These are phyloP conservation scores for Jaculus jaculus DNA, from an alignment of 2,113 vertebrate genomes.

Conservation along the genomic window DNA sequence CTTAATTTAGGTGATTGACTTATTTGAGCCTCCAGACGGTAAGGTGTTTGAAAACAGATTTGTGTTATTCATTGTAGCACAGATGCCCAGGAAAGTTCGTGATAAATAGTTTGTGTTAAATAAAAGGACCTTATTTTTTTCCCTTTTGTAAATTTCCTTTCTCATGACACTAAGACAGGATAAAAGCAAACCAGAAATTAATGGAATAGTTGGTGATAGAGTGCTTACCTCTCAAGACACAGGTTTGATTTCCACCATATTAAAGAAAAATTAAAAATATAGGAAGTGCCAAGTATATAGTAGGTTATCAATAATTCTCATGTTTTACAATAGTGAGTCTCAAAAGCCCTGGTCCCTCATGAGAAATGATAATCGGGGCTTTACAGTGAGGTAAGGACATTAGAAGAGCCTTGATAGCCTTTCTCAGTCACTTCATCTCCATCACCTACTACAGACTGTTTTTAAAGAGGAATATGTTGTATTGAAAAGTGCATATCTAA, in stretches of 20 bases:
- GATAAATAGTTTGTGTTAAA: neutral
- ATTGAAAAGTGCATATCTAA: neutral
- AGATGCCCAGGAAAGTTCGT: neutral
- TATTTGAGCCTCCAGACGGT: neutral
- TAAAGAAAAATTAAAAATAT: neutral
- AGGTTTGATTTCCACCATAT: neutral
- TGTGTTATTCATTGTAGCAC: neutral
- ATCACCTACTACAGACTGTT: neutral
- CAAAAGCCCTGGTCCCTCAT: neutral
- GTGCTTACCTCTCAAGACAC: neutral
- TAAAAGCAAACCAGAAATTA: neutral
- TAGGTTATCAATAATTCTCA: neutral
- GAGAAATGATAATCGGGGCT: no score
- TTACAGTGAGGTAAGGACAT: neutral
- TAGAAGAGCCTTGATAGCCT: neutral
- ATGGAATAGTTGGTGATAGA: neutral
- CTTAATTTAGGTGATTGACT: neutral
- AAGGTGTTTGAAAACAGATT: neutral
- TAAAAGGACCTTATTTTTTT: neutral
- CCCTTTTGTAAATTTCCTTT: slow-evolving; percentile 26
- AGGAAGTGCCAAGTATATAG: neutral
- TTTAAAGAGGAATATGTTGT: neutral
- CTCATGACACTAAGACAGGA: neutral
- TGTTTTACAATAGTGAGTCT: neutral
- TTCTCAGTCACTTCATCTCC: neutral